phyloP scores from a whole-genome alignment of 92 coral and sea anemone genomes.

The Actinernus sp. region DNA sequence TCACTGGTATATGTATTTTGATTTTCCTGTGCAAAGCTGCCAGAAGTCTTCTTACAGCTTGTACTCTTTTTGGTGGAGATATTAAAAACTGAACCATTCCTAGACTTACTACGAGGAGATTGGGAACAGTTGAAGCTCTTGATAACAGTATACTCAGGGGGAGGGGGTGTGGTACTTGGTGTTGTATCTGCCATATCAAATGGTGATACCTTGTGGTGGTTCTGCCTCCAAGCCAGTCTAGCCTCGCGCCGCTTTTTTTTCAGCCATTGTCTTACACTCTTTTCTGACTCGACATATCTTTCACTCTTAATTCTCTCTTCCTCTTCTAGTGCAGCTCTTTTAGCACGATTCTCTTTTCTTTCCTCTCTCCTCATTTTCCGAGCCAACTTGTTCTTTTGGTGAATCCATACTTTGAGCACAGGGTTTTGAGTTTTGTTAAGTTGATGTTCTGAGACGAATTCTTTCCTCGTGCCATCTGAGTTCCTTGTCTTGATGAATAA shows the following conservation, averaged over 20 bases:
- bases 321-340: conserved; percentile 71
- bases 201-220: conserved; percentile 60
- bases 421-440: conserved; percentile 82
- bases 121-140: conserved; percentile 48
- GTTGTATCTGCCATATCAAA: conserved; percentile 24
- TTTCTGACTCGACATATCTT: conserved; percentile 44
- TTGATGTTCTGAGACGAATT: conserved; percentile 80
- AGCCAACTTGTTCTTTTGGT: conserved; percentile 67
- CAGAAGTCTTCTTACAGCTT: no score
- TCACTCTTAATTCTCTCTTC: conserved; percentile 61
- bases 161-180: conserved; percentile 19
- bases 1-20: no score
- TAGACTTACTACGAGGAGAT: not conserved
- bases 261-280: conserved; percentile 73
- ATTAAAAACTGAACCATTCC: conserved; percentile 3
- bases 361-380: conserved; percentile 71
- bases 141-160: conserved; percentile 72
- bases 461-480: conserved; percentile 75
- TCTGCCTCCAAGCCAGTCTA: conserved; percentile 41
- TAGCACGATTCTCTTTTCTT: conserved; percentile 72
- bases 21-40: no score
- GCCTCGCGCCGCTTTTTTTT: conserved; percentile 61
- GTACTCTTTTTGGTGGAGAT: no score
- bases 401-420: conserved; percentile 84
- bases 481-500: conserved; percentile 37